Conservation (phyloP, 2,888 invertebrate genomes). For the Spilosoma lubricipeda region DNA sequence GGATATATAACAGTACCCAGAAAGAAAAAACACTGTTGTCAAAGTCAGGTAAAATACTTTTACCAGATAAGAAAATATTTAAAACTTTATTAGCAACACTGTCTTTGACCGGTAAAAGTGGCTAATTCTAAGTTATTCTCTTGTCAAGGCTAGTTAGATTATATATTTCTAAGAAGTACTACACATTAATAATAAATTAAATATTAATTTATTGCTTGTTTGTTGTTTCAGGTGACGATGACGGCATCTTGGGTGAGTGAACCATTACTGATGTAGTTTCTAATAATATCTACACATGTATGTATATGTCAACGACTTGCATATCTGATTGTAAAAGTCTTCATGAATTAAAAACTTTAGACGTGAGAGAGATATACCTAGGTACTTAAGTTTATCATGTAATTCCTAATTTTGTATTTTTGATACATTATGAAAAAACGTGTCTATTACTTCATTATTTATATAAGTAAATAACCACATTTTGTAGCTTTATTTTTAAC, state of each 20-base stretch:
- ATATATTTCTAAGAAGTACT: not conserved
- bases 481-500: not conserved
- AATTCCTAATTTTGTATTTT: not conserved
- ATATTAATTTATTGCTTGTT: conserved; percentile 11
- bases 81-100: no score
- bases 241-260: conserved; percentile 21
- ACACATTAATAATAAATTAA: not conserved
- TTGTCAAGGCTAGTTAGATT: not conserved
- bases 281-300: not conserved
- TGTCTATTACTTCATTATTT: not conserved
- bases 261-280: not conserved
- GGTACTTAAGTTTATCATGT: not conserved
- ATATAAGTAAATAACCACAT: not conserved
- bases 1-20: no score
- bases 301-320: not conserved
- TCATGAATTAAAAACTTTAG: not conserved
- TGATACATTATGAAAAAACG: not conserved
- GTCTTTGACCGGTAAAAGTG: not conserved
- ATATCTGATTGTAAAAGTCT: not conserved
- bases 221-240: conserved; percentile 48
- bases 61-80: no score
- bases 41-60: not conserved
- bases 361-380: not conserved
- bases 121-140: not conserved
- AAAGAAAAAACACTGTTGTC: not conserved